Base-by-base conservation (phyloP, 2,113 vertebrate genomes). In the Alectura lathami region DNA sequence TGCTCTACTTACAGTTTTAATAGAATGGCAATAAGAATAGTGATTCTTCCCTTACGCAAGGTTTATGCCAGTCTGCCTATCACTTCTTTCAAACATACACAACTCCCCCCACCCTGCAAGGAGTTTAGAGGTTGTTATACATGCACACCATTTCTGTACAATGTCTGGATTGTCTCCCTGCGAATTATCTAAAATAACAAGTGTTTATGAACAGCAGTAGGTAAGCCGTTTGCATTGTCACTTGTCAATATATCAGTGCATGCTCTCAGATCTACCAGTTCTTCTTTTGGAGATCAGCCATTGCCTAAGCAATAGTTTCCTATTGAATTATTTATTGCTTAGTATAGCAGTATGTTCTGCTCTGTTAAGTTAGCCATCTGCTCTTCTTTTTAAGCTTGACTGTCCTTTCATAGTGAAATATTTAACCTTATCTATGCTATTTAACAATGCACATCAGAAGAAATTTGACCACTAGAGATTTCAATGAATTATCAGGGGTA, bases 361-460 rank as follows among this genome's bases (percentile, higher is more conserved):
- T 92, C 87, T 50, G 62, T 60, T 92, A 75, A 73, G 40, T 38
- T 69, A 66, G 51, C 93, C 90, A 94, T 92, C 83, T 92, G 83
- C 68, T 92, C 86, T 60, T 66, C 45, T 47, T 80, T 70, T 89
- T 47, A 74, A 80, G 63, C 56, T 87, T 66, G 50, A 27, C 83
- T 66, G 62, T 86, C 62, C 73, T 87, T 83, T 66, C 54, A n/a
- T 13, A 38, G 54, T 30, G 63, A 63, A 50, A 66, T 79, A 32
- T 87, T 89, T 79, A 91, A 68, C 54, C 29, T 57, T 40, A 68
- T 51, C 21, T 45, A 57, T 63, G 40, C 32, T 62, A 57, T 63
- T 63, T 69, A 74, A 59, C 48, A 57, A 40, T 14, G 36, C 34
- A 17, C 47, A 45, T 38, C 23, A 45, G 36, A 73, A 73, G 54